These are phyloP conservation scores for Lepidurus arcticus DNA, from an alignment of 1,140 invertebrate species.

Conservation along the genomic window DNA sequence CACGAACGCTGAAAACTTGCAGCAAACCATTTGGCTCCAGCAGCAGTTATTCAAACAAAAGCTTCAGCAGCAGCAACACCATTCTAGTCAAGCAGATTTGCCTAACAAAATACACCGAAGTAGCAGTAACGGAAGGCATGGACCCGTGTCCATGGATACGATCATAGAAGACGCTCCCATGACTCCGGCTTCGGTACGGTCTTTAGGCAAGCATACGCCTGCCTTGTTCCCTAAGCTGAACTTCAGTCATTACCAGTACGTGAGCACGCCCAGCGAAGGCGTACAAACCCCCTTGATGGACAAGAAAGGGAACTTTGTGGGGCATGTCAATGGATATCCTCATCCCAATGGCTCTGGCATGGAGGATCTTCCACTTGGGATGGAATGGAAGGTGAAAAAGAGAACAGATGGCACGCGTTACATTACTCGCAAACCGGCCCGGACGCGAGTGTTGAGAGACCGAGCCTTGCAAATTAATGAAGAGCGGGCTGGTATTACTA, in stretches of 20 bases:
- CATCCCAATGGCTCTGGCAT: slow-evolving; percentile 24
- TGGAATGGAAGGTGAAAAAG: slow-evolving; percentile 76
- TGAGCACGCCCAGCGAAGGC: slow-evolving; percentile 53
- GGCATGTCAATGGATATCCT: not conserved
- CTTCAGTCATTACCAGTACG: slow-evolving; percentile 52
- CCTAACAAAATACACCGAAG: not conserved
- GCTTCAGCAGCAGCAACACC: slow-evolving; percentile 38
- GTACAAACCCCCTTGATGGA: slow-evolving; percentile 36
- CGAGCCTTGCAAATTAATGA: slow-evolving; percentile 61
- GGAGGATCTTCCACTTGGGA: slow-evolving; percentile 46
- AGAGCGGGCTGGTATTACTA: slow-evolving; percentile 65
- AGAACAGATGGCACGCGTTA: slow-evolving; percentile 71
- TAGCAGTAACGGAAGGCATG: slow-evolving; percentile 8
- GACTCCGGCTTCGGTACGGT: slow-evolving; percentile 39
- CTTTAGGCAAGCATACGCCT: slow-evolving; percentile 42
- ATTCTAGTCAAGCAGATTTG: not conserved
- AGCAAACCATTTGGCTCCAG: slow-evolving; percentile 65
- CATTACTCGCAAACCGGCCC: slow-evolving; percentile 64
- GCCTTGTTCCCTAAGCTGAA: slow-evolving; percentile 53
- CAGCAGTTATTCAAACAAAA: slow-evolving; percentile 62
- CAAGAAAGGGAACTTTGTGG: slow-evolving; percentile 30
- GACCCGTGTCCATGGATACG: slow-evolving; percentile 37
- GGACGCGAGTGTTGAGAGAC: slow-evolving; percentile 63
- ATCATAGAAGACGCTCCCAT: slow-evolving; percentile 42
- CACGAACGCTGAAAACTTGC: slow-evolving; percentile 63